Evolutionary conservation across 2,113 vertebrate genomes (phyloP), one percentile per base, ranked within the genome.

Genomic region (Brevimyrus niger): DNA sequence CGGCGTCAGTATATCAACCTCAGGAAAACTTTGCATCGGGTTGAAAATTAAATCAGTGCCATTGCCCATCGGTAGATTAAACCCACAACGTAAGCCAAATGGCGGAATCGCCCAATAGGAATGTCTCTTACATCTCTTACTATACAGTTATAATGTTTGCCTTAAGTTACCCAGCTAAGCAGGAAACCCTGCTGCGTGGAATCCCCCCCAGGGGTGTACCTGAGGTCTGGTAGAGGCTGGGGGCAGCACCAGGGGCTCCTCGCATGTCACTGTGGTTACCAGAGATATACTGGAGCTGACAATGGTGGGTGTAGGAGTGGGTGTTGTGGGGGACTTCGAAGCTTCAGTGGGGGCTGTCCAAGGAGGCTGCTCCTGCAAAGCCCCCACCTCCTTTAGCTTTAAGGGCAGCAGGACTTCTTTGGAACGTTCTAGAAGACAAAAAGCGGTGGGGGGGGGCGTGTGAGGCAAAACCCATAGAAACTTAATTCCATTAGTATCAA

Each of bases 171-270:
- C 53, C 55, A 58, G 55, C 55, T 58, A 58, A 58, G 5, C 9
- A 10, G 61, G 61, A 69, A 69, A 69, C 13, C 9, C 61, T 11
- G n/a, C n/a, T 69, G 9, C 0, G 9, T 27, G 61, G n/a, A 69
- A n/a, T n/a, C 58, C 58, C 55, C 23, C 23, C 58, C 21, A 1
- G 38, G 53, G 2, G 90, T 93, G 94, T 97, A 97, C 97, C 97
- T 97, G 96, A 87, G 96, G 94, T 92, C 94, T 95, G 91, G 96
- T 95, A 84, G 97, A 96, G 21, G 96, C 95, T 53, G 96, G 95
- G n/a, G 96, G 95, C 91, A 96, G 92, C 53, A 96, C 95, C 89
- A 96, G 95, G 91, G 96, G 96, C 92, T 97, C 97, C 92, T 97
- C 96, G 0, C 95, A 96, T 89, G 94, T 97, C 92, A 93, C 95